These are phyloP conservation scores for Drosophila repletoides DNA, from an alignment of 1,140 invertebrate species.

Conservation along the genomic window DNA sequence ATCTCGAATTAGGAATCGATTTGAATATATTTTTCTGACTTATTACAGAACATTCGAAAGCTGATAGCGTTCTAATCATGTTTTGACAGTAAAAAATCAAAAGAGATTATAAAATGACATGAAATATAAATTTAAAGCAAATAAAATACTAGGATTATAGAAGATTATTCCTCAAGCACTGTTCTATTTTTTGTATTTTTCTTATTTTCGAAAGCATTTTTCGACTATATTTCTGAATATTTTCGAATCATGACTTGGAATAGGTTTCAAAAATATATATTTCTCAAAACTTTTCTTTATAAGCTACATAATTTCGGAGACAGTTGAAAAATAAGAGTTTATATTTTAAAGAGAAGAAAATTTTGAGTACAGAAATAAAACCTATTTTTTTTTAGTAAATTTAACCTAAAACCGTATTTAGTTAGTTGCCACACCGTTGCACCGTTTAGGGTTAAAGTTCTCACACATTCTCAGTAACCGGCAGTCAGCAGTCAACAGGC, in stretches of 20 bases:
- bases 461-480: neutral
- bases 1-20: constrained; percentile 9
- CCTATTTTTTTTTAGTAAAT: neutral
- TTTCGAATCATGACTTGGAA: too few relatives aligned
- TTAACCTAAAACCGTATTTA: neutral
- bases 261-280: too few relatives aligned
- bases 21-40: too few relatives aligned
- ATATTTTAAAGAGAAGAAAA: neutral
- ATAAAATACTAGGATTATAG: too few relatives aligned
- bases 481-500: constrained; percentile 36
- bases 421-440: neutral
- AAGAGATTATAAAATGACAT: neutral
- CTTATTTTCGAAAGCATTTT: too few relatives aligned
- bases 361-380: neutral
- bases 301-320: too few relatives aligned
- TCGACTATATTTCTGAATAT: too few relatives aligned
- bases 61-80: neutral
- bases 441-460: constrained; percentile 3
- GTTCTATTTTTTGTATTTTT: too few relatives aligned
- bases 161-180: too few relatives aligned
- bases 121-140: too few relatives aligned
- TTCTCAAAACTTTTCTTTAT: too few relatives aligned
- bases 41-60: neutral
- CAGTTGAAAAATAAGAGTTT: too few relatives aligned
- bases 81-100: neutral